These are phyloP conservation scores for Clivina fossor DNA, from an alignment of 2,888 invertebrate species.

Conservation along the genomic window DNA sequence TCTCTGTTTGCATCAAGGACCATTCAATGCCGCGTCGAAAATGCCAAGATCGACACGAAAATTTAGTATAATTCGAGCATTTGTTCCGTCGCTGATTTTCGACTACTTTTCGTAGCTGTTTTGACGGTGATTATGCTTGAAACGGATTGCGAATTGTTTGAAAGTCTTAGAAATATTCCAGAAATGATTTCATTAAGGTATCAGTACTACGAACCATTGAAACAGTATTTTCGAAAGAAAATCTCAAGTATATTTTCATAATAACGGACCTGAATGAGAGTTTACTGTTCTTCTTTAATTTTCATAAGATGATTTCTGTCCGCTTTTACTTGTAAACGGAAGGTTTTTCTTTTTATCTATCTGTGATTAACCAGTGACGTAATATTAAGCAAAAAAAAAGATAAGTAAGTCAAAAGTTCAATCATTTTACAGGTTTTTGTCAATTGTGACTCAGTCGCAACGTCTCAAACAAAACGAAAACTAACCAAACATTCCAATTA, in stretches of 20 bases:
- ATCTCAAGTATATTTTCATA: constrained; percentile 65
- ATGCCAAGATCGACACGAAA: constrained; percentile 53
- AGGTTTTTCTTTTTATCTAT: too few relatives aligned
- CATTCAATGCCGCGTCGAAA: constrained; percentile 42
- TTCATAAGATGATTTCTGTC: too few relatives aligned
- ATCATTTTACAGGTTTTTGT: too few relatives aligned
- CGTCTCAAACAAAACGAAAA: too few relatives aligned
- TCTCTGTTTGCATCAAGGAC: constrained; percentile 46
- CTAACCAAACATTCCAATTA: too few relatives aligned
- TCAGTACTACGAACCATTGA: constrained; percentile 82
- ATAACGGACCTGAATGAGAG: too few relatives aligned
- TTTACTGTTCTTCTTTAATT: too few relatives aligned
- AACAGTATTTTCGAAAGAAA: constrained; percentile 71
- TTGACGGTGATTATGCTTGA: constrained; percentile 74
- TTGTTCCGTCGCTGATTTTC: constrained; percentile 76
- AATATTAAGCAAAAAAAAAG: too few relatives aligned
- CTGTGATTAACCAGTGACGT: too few relatives aligned
- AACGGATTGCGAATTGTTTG: constrained; percentile 73
- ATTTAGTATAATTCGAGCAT: constrained; percentile 70
- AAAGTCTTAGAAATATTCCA: constrained; percentile 70
- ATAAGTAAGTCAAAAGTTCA: too few relatives aligned
- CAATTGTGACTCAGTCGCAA: too few relatives aligned
- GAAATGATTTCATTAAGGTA: constrained; percentile 74
- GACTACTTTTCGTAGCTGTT: constrained; percentile 68
- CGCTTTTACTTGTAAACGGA: too few relatives aligned